Evolutionary conservation across 2,797 vertebrate species (phyloP), one percentile per base, ranked within the genome.

Genomic region (Tapera naevia): DNA sequence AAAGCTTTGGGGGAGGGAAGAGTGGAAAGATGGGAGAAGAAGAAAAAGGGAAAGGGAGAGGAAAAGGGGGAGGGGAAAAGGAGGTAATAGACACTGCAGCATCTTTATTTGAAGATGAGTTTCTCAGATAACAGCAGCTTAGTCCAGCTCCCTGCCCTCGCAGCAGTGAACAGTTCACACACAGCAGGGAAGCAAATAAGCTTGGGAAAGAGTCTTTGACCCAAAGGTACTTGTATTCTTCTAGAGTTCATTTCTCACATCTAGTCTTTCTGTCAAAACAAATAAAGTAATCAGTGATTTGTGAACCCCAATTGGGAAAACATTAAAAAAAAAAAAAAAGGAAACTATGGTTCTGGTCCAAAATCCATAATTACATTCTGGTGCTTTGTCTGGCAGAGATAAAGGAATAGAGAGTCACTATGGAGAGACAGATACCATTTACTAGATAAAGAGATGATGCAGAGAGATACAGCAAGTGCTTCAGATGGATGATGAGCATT

Each of bases 371-470:
- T 81, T 88, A 35, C 11, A 17, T 19, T 58, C 61, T 65, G 48
- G 46, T 91, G 60, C 32, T 84, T 9, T 73, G 61, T 57, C 70
- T 79, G 67, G 75, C 70, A 73, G 78, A 78, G 51, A 79, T 54
- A 74, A 84, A 67, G 35, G 66, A 46, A 30, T 33, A 45, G 65
- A 39, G 33, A 80, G 28, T 37, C 33, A 43, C 48, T 46, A 3
- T 0, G 2, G 57, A 76, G 57, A 88, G 86, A 74, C 21, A 92
- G 87, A 81, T 58, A 60, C 43, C 54, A 58, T 11, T 75, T 80
- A n/a, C 67, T 91, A 13, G 86, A 80, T 93, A 93, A 93, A 95
- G 89, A 91, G 85, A 74, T 92, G 43, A 51, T 41, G 53, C 60
- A 35, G 39, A 66, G 88, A 83, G 79, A 82, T 79, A 73, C 14